Conservation (phyloP, 2,888 invertebrate genomes). For the Disparrhopalites patrizii region DNA sequence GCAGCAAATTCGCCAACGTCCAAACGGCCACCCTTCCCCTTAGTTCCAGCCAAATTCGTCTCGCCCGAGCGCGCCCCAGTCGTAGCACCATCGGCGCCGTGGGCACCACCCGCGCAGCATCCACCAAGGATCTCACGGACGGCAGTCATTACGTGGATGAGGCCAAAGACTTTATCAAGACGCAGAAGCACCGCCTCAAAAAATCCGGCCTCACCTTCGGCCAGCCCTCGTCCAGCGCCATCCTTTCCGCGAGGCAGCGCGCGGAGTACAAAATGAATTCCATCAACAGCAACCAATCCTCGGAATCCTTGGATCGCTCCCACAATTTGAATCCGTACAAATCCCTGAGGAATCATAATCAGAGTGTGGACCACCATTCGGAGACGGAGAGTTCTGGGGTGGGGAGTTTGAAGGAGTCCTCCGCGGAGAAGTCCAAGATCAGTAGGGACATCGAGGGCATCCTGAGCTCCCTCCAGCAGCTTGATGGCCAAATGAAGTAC, state of each 20-base stretch:
- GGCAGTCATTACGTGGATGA: conserved; percentile 36
- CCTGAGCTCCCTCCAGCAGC: conserved; percentile 37
- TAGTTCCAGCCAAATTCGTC: neutral
- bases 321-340: neutral
- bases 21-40: neutral
- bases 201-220: conserved; percentile 21
- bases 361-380: conserved; percentile 23
- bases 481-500: conserved; percentile 45
- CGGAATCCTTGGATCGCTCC: neutral
- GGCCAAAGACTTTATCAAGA: conserved; percentile 43
- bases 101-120: neutral
- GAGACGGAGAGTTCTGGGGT: conserved; percentile 47
- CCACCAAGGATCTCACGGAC: neutral
- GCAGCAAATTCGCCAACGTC: neutral
- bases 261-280: neutral
- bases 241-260: conserved; percentile 9
- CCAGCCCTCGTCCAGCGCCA: conserved; percentile 8
- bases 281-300: neutral
- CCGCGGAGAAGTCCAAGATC: conserved; percentile 37
- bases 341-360: neutral
- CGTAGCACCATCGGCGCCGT: neutral
- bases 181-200: conserved; percentile 40
- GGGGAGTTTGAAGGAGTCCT: conserved; percentile 37
- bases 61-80: neutral
- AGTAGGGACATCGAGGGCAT: conserved; percentile 44